phyloP scores from a whole-genome alignment of 2,113 vertebrate species.

The Sphyrna mokarran region DNA sequence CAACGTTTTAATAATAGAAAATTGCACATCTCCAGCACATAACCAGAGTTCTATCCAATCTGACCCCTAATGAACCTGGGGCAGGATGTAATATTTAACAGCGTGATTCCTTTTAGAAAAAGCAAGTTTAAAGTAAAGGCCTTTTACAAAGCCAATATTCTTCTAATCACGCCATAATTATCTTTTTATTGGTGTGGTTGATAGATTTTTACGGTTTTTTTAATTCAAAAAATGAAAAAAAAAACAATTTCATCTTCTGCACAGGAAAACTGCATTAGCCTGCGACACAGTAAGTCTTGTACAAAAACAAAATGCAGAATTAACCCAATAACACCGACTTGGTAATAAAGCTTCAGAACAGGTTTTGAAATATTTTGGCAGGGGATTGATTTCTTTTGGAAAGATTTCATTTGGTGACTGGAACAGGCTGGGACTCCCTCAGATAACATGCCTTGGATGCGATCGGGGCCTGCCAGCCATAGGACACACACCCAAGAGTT shows the following conservation, averaged over 20 bases:
- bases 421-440: not conserved
- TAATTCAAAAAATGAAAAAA: constrained; percentile 14
- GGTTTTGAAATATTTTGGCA: constrained; percentile 15
- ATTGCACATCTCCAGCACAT: not conserved
- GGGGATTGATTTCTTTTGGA: not conserved
- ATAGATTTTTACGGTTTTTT: constrained; percentile 9
- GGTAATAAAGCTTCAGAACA: not conserved
- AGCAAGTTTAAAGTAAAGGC: constrained; percentile 16
- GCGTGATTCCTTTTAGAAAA: not conserved
- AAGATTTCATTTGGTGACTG: constrained; percentile 26
- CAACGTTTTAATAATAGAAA: constrained; percentile 13
- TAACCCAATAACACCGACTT: not conserved
- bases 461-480: not conserved
- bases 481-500: not conserved
- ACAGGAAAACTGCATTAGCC: not conserved
- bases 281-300: not conserved
- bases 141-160: constrained; percentile 26
- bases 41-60: not conserved
- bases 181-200: constrained; percentile 30
- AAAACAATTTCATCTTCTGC: constrained; percentile 26
- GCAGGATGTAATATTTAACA: constrained; percentile 33
- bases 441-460: not conserved
- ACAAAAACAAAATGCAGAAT: not conserved
- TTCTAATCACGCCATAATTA: constrained; percentile 23
- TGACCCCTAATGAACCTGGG: constrained; percentile 15